A percentile compares a stretch with the other conserved stretches of the same genome.
These are phyloP conservation scores for Saccostrea cuccullata DNA, from an alignment of 1,140 invertebrate species.

Conservation along the genomic window DNA sequence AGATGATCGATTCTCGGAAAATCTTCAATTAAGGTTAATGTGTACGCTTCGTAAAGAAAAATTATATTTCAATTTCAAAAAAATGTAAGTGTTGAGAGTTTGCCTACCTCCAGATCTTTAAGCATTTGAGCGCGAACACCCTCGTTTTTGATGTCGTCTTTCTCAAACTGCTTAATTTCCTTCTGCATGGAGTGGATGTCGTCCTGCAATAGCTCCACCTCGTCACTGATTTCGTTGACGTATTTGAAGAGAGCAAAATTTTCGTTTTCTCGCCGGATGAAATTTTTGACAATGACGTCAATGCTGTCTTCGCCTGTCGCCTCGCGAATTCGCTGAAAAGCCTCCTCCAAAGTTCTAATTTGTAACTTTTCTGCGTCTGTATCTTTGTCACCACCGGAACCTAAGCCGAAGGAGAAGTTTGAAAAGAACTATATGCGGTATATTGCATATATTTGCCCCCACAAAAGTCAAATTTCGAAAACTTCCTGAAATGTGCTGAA, in stretches of 20 bases:
- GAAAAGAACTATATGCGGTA: too few relatives aligned
- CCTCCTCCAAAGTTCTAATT: conserved; percentile 85
- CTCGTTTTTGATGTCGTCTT: conserved; percentile 61
- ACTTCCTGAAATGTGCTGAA: too few relatives aligned
- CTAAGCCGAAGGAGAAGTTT: neutral
- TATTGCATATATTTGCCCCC: too few relatives aligned
- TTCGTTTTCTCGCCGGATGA: conserved; percentile 90
- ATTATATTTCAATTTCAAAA: neutral
- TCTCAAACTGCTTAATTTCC: conserved; percentile 65
- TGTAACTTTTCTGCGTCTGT: conserved; percentile 58
- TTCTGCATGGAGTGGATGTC: conserved; percentile 81
- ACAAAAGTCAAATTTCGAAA: too few relatives aligned
- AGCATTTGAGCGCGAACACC: conserved; percentile 38
- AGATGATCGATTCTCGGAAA: neutral
- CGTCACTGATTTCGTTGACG: conserved; percentile 92
- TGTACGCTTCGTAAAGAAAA: neutral
- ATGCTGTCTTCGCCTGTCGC: conserved; percentile 85
- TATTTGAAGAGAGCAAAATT: conserved; percentile 95
- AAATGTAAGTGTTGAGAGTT: neutral
- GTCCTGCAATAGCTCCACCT: conserved; percentile 86
- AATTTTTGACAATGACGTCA: conserved; percentile 85
- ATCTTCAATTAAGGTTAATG: neutral
- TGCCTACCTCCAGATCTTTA: conserved; percentile 35
- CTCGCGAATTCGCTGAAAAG: conserved; percentile 85
- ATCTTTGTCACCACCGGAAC: conserved; percentile 54